Conservation (phyloP, 2,113 vertebrate genomes). For the Calidris pugnax region DNA sequence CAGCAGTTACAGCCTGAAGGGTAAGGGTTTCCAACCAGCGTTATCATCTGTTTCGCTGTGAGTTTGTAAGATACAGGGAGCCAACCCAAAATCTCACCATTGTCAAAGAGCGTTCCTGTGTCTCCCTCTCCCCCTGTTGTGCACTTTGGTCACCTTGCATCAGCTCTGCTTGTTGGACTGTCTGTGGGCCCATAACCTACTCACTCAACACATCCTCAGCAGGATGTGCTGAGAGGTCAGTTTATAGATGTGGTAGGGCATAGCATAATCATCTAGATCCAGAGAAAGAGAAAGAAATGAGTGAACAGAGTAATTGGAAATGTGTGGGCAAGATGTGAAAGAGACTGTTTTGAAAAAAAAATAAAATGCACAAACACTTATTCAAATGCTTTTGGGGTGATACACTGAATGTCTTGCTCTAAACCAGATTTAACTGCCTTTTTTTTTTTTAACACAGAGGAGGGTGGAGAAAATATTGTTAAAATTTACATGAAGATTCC, state of each 20-base stretch:
- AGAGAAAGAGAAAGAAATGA: background rate
- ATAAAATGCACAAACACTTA: background rate
- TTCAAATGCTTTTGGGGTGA: background rate
- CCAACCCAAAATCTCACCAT: background rate
- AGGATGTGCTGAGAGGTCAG: background rate
- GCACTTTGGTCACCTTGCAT: background rate
- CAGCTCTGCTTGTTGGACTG: background rate
- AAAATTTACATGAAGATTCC: constrained; percentile 71
- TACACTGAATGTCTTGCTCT: background rate
- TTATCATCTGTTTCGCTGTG: background rate
- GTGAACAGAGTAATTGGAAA: background rate
- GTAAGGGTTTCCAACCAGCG: constrained; percentile 6
- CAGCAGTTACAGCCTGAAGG: constrained; percentile 69
- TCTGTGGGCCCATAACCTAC: fast-evolving
- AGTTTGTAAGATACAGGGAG: fast-evolving
- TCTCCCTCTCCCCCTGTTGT: background rate
- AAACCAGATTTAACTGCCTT: background rate
- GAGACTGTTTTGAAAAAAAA: background rate
- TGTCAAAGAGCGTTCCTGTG: background rate
- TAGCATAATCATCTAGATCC: too few relatives aligned
- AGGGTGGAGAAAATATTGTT: constrained; percentile 61
- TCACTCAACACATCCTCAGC: background rate
- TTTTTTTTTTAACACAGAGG: constrained; percentile 43
- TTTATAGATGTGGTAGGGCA: background rate
- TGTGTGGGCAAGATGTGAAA: background rate